Evolutionary conservation across 2,888 invertebrate genomes (phyloP).

Genomic region (Aricia artaxerxes): DNA sequence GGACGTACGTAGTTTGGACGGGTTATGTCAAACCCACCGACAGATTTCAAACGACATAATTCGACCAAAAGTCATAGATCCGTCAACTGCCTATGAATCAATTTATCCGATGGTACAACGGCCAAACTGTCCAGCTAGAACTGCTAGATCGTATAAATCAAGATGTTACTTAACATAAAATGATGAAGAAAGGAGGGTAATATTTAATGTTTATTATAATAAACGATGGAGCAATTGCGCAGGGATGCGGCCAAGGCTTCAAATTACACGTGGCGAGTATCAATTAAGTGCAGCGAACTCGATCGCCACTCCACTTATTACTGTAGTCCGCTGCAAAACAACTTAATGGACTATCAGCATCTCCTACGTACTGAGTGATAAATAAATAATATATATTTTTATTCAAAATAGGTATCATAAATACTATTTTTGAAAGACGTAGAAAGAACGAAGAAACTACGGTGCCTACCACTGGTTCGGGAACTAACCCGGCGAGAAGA

Average conservation of each 20-base stretch:
- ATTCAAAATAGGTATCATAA: too few species aligned
- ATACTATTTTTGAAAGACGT: too few species aligned
- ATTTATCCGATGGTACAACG: too few species aligned
- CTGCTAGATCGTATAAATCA: neutral
- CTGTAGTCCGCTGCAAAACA: neutral
- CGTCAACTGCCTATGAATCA: too few species aligned
- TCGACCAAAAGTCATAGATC: too few species aligned
- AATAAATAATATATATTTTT: too few species aligned
- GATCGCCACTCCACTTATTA: slow-evolving; percentile 20
- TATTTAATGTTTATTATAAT: slow-evolving; percentile 8
- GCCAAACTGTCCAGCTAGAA: neutral
- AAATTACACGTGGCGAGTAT: neutral
- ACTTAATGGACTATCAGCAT: neutral
- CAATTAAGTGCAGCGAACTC: slow-evolving; percentile 10
- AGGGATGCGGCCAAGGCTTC: slow-evolving; percentile 21
- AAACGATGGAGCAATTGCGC: neutral
- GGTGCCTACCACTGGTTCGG: too few species aligned
- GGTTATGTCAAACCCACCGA: too few species aligned
- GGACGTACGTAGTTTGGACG: too few species aligned
- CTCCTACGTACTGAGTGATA: neutral
- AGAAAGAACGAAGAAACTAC: too few species aligned
- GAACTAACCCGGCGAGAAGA: too few species aligned
- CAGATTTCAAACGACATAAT: too few species aligned
- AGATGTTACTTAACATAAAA: neutral
- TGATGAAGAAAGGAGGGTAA: neutral